These are phyloP conservation scores for Labia minor DNA, from an alignment of 2,888 invertebrate genomes.

Conservation along the genomic window DNA sequence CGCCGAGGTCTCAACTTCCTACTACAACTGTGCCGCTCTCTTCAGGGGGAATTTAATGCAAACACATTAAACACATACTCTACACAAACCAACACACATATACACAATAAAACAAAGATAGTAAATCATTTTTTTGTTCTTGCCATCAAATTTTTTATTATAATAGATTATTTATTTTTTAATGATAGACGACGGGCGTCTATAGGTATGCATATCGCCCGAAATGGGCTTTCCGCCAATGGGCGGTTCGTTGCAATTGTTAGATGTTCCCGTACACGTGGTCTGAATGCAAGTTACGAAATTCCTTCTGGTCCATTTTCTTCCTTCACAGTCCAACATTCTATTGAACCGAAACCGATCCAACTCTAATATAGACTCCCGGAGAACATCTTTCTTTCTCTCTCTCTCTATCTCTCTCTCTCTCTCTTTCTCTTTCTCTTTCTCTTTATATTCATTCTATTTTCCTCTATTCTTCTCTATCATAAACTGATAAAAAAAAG, in stretches of 20 bases:
- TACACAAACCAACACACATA: neutral
- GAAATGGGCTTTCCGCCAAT: conserved; percentile 15
- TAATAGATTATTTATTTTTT: conserved; percentile 21
- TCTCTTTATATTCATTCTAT: conserved; percentile 24
- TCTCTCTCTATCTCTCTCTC: conserved; percentile 23
- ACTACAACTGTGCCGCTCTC: conserved; percentile 8
- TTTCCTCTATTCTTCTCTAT: conserved; percentile 22
- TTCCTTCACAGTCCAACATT: neutral
- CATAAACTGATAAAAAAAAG: conserved; percentile 22
- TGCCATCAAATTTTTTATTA: conserved; percentile 26
- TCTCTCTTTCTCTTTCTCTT: conserved; percentile 23
- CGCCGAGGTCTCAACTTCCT: conserved; percentile 13
- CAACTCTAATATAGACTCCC: conserved; percentile 13
- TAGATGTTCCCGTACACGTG: conserved; percentile 13
- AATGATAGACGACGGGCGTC: conserved; percentile 25
- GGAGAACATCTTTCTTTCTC: conserved; percentile 22
- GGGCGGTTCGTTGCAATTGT: conserved; percentile 15
- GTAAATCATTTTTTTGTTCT: conserved; percentile 25
- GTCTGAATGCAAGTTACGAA: conserved; percentile 24
- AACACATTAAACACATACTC: neutral
- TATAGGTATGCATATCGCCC: conserved; percentile 24
- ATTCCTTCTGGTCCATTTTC: conserved; percentile 4
- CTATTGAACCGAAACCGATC: neutral
- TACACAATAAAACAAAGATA: conserved; percentile 17
- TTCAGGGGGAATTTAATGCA: conserved; percentile 1